Percentiles rank a stretch among this genome's conserved stretches.
These are phyloP conservation scores for Archilochus colubris DNA, from an alignment of 2,113 vertebrate species.

Conservation along the genomic window DNA sequence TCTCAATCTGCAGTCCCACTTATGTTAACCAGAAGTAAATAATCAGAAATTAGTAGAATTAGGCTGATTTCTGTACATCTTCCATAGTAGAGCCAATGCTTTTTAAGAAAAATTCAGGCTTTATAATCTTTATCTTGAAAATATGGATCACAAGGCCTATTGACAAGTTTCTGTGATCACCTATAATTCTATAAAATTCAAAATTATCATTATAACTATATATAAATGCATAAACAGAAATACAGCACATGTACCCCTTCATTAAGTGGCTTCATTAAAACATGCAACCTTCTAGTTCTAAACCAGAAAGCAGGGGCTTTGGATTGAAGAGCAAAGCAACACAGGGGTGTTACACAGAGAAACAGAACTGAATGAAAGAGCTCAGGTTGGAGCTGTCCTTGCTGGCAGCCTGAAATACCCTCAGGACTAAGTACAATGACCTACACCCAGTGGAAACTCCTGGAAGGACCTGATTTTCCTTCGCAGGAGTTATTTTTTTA, in stretches of 20 bases:
- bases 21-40: not conserved
- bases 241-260: not conserved
- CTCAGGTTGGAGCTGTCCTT: not conserved
- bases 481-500: not conserved
- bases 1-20: not conserved
- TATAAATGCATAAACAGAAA: not conserved
- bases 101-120: not conserved
- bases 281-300: not conserved
- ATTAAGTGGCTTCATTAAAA: not conserved
- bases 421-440: not conserved
- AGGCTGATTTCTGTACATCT: not conserved
- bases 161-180: not conserved
- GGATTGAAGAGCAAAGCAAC: not conserved
- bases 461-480: not conserved
- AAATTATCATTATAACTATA: not conserved
- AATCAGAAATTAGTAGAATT: not conserved
- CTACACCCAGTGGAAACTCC: not conserved
- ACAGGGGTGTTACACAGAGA: fast-evolving
- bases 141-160: not conserved
- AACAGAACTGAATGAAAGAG: not conserved
- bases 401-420: not conserved
- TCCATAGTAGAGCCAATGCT: not conserved
- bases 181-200: not conserved
- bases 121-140: not conserved
- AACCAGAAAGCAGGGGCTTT: not conserved